Evolutionary conservation across 2,888 invertebrate genomes (phyloP), one percentile per base, ranked within the genome.

Genomic region (Carterocephalus palaemon): DNA sequence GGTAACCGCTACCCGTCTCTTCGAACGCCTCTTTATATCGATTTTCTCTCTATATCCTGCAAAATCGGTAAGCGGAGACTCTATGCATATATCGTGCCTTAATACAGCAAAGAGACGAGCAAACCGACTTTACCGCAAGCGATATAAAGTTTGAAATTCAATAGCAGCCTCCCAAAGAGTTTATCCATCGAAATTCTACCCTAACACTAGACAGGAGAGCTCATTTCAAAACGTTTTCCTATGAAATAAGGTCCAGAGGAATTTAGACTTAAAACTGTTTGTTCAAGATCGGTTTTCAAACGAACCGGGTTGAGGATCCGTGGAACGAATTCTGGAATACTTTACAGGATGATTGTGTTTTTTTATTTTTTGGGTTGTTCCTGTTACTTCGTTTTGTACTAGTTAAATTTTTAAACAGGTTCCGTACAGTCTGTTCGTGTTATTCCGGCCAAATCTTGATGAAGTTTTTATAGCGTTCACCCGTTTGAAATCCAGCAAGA

Each of bases 41-140:
- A 40, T 40, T 45, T 29, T 46, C 42, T 28, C 28, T 43, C 34
- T 28, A 34, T 38, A 38, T 34, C 26, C 42, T 26, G 16, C 22
- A 20, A 26, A 43, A 41, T 51, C 37, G 20, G 23, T 38, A 41
- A 46, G 17, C 29, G 23, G 12, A 43, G 26, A 10, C 41, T 9
- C 10, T 8, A 20, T 32, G 10, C 36, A 29, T 37, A 36, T 8
- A 33, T 26, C 23, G 32, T 12, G 26, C 13, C 9, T 5, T 34
- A 26, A 29, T 8, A 38, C 19, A 38, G 19, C 4, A 16, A 19
- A 12, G 8, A 17, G 1, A 13, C 34, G 36, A 28, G 2, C 15
- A 40, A 40, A 16, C 15, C 31, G 16, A 31, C 42, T 7, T 2
- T 43, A 20, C 2, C 2, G 2, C 10, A 10, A 19, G 13, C 3